Percentiles rank a stretch among this genome's conserved stretches.
phyloP scores from a whole-genome alignment of 2,113 vertebrate species.

The Dolichallabes microphthalmus region DNA sequence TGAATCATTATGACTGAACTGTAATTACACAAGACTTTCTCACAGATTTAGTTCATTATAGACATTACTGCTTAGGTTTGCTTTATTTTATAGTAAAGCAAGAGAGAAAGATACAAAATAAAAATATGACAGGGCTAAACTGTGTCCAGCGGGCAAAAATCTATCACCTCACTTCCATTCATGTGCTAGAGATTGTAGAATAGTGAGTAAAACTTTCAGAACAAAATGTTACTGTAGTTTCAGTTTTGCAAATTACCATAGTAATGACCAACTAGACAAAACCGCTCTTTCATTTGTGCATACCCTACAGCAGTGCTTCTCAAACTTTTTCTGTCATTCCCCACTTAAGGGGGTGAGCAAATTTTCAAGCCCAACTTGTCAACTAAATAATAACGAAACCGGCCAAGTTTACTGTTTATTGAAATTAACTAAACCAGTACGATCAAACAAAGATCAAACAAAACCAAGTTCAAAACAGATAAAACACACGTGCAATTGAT shows the following conservation, averaged over 20 bases:
- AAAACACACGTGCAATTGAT: too few relatives aligned
- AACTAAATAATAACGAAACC: too few relatives aligned
- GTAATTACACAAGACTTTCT: conserved; percentile 3
- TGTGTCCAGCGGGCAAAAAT: neutral
- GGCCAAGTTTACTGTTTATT: too few relatives aligned
- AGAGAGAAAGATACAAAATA: neutral
- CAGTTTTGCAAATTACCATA: neutral
- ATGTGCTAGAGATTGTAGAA: neutral
- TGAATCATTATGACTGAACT: conserved; percentile 11
- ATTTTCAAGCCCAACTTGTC: too few relatives aligned
- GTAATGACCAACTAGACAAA: neutral
- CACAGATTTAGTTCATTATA: conserved; percentile 7
- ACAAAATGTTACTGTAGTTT: neutral
- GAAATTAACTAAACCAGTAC: too few relatives aligned
- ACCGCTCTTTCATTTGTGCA: neutral
- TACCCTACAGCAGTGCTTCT: too few relatives aligned
- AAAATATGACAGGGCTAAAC: neutral
- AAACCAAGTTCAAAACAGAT: too few relatives aligned
- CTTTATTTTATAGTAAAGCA: neutral
- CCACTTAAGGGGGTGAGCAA: too few relatives aligned
- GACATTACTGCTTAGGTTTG: neutral
- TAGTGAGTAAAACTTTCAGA: neutral
- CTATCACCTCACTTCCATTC: too few relatives aligned
- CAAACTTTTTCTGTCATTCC: too few relatives aligned
- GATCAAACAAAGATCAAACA: too few relatives aligned